A percentile compares a stretch with the other conserved stretches of the same genome.
Conservation (phyloP, 2,113 vertebrate genomes). For the Lepus timidus region DNA sequence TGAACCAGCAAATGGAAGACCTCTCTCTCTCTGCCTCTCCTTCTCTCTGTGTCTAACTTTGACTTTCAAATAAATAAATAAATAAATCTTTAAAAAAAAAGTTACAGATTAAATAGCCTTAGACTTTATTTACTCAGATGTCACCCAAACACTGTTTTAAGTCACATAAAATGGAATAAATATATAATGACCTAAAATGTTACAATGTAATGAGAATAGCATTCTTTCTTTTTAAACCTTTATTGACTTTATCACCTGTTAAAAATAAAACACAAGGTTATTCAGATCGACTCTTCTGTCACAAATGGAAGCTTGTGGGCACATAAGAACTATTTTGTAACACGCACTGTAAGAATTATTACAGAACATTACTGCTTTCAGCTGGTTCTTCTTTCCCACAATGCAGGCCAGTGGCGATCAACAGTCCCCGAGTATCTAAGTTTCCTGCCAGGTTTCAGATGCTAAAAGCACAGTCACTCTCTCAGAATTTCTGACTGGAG, state of each 20-base stretch:
- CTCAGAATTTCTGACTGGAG: neutral
- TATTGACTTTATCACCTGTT: neutral
- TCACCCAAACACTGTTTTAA: neutral
- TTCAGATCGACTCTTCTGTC: neutral
- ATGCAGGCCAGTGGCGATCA: neutral
- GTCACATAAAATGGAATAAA: neutral
- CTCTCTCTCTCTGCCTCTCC: too few relatives aligned
- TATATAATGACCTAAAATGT: neutral
- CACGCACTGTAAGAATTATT: neutral
- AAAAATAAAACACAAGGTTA: slow-evolving; percentile 3
- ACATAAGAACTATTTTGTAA: slow-evolving; percentile 16
- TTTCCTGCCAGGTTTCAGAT: neutral
- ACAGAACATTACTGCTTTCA: slow-evolving; percentile 26
- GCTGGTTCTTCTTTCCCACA: neutral
- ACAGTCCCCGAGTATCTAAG: neutral
- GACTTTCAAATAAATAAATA: too few relatives aligned
- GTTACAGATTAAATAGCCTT: neutral
- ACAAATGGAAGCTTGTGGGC: slow-evolving; percentile 28
- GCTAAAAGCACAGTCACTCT: neutral
- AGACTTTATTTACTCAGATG: neutral
- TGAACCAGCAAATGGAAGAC: too few relatives aligned
- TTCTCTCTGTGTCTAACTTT: too few relatives aligned
- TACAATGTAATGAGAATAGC: slow-evolving; percentile 5
- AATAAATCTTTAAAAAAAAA: too few relatives aligned
- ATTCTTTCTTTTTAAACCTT: neutral